Evolutionary conservation across 1,140 invertebrate species (phyloP).

Genomic region (Battus philenor): DNA sequence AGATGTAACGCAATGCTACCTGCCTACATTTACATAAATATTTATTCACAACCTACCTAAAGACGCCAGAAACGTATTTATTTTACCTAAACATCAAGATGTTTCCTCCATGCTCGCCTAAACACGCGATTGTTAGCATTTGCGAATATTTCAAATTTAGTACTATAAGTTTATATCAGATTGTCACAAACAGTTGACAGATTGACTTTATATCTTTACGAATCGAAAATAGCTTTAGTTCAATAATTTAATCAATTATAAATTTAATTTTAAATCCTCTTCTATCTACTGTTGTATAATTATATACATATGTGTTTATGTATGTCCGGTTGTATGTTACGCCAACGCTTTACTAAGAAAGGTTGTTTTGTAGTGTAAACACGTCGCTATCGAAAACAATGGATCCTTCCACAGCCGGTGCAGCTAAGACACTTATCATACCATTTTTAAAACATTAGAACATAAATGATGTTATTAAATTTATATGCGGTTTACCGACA

Average conservation of each 20-base stretch:
- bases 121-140: constrained; percentile 9
- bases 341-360: constrained; percentile 24
- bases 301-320: too few relatives aligned
- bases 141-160: constrained; percentile 10
- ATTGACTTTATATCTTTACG: too few relatives aligned
- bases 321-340: too few relatives aligned
- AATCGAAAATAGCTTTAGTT: too few relatives aligned
- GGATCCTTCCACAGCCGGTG: constrained; percentile 18
- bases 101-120: constrained; percentile 6
- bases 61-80: constrained; percentile 7
- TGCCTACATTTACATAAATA: constrained; percentile 17
- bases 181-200: too few relatives aligned
- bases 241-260: too few relatives aligned
- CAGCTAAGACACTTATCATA: constrained; percentile 17
- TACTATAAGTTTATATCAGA: constrained; percentile 3
- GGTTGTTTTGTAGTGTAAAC: constrained; percentile 26
- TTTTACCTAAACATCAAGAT: constrained; percentile 14
- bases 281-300: too few relatives aligned
- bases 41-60: constrained; percentile 12
- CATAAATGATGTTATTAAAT: neutral
- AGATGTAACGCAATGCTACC: constrained; percentile 44
- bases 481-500: too few relatives aligned
- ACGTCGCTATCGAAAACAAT: constrained; percentile 32
- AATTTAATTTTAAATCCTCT: too few relatives aligned
- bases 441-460: neutral